phyloP scores from a whole-genome alignment of 2,113 vertebrate species.

The Cyprinodon tularosa region DNA sequence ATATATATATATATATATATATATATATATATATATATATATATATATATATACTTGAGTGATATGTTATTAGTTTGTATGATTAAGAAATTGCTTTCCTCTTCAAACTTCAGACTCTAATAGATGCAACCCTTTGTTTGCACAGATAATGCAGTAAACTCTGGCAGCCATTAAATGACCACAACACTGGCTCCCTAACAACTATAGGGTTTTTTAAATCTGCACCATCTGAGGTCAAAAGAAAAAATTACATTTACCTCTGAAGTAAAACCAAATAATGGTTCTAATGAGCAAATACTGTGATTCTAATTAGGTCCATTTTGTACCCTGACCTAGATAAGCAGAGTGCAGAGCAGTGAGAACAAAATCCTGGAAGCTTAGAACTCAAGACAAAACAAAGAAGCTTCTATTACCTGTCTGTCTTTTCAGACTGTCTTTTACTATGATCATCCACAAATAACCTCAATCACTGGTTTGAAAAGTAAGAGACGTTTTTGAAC shows the following conservation, averaged over 20 bases:
- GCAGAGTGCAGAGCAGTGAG: constrained; percentile 44
- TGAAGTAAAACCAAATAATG: not conserved
- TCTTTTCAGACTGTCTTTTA: constrained; percentile 11
- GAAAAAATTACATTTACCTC: not conserved
- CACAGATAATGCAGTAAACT: too few relatives aligned
- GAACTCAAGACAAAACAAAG: constrained; percentile 31
- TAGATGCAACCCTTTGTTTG: too few relatives aligned
- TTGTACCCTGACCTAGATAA: constrained; percentile 64
- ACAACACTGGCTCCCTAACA: too few relatives aligned
- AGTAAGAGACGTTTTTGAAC: not conserved
- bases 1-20: too few relatives aligned
- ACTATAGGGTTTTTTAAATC: too few relatives aligned
- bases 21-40: too few relatives aligned
- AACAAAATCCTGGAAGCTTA: constrained; percentile 34
- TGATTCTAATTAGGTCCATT: constrained; percentile 14
- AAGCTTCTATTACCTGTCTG: constrained; percentile 40
- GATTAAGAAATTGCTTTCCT: not conserved
- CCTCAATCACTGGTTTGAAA: constrained; percentile 18
- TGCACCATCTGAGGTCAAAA: too few relatives aligned
- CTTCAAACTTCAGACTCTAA: too few relatives aligned
- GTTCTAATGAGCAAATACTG: not conserved
- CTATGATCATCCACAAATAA: constrained; percentile 4
- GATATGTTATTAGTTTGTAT: not conserved
- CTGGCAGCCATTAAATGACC: too few relatives aligned
- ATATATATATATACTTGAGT: not conserved